Evolutionary conservation across 2,113 vertebrate genomes (phyloP), one percentile per base, ranked within the genome.

Genomic region (Dendrocopos noguchii): DNA sequence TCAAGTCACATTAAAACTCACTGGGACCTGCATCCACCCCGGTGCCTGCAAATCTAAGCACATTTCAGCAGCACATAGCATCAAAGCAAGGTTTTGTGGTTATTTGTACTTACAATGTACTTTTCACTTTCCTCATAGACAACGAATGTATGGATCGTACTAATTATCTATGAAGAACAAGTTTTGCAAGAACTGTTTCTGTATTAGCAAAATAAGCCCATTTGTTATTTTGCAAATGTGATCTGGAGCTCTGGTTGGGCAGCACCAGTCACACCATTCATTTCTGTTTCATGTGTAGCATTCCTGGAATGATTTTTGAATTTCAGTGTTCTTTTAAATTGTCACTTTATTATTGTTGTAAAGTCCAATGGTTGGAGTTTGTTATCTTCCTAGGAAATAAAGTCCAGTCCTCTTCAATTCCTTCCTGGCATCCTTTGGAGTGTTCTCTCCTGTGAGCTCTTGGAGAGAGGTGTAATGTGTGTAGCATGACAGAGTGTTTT

Each of bases 81-180:
- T 86, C 76, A 87, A 90, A 73, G 60, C 75, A 89, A 94, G 91
- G 65, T 9, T 68, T 39, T 52, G 79, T n/a, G 28, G 74, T 90
- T 88, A 61, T 93, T 88, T 95, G 50, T 67, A 29, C 70, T 95
- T 70, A 15, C 9, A 64, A 21, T 11, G 56, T 42, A 74, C 42
- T 88, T 94, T 66, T 84, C 42, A 6, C 84, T 94, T 64, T 81
- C 56, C 73, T 67, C 52, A 52, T 39, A 55, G 78, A 21, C 53
- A 61, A 21, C 61, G 73, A 90, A 75, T 29, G 19, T 74, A 90
- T 75, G 73, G 53, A 56, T 88, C 90, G 70, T 55, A 71, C 76
- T 86, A 64, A 80, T 80, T 84, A 59, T 53, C 65, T 25, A 0
- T n/a, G 57, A 88, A 75, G 73, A 84, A 60, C 12, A 12, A 44